Percentiles rank a stretch among this genome's conserved stretches.
phyloP scores from a whole-genome alignment of 2,888 invertebrate species.

The Eueremaeus valkanovi region DNA sequence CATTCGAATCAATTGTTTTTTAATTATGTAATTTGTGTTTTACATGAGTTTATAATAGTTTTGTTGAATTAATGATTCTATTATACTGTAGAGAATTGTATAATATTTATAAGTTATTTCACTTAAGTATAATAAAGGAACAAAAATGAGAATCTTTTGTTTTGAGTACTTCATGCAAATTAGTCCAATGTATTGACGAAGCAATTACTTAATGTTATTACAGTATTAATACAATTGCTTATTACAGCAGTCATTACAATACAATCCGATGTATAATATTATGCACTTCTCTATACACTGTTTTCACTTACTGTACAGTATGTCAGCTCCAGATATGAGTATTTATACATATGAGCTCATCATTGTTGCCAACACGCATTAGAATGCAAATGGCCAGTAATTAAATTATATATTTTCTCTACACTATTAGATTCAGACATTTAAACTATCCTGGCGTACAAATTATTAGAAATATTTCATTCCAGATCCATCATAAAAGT shows the following conservation, averaged over 20 bases:
- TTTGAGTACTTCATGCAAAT: too few species aligned
- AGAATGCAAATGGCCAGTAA: neutral
- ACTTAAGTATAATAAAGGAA: slow-evolving; percentile 16
- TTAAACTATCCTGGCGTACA: too few species aligned
- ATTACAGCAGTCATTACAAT: too few species aligned
- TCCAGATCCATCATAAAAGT: too few species aligned
- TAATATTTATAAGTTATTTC: neutral
- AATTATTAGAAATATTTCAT: too few species aligned
- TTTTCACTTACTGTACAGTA: too few species aligned
- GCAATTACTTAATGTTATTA: too few species aligned
- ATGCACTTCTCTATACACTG: too few species aligned
- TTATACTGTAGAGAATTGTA: neutral
- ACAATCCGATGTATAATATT: too few species aligned
- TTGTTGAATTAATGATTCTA: neutral
- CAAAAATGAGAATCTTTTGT: slow-evolving; percentile 22
- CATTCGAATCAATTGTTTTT: neutral
- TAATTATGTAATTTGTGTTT: neutral
- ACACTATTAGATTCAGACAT: neutral
- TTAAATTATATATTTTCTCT: neutral
- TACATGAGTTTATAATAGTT: neutral
- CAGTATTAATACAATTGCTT: too few species aligned
- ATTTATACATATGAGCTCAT: slow-evolving; percentile 2
- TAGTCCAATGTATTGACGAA: too few species aligned
- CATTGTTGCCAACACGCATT: neutral
- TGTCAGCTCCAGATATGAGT: too few species aligned